Conservation (phyloP, 2,113 vertebrate species). For the Grus americana region DNA sequence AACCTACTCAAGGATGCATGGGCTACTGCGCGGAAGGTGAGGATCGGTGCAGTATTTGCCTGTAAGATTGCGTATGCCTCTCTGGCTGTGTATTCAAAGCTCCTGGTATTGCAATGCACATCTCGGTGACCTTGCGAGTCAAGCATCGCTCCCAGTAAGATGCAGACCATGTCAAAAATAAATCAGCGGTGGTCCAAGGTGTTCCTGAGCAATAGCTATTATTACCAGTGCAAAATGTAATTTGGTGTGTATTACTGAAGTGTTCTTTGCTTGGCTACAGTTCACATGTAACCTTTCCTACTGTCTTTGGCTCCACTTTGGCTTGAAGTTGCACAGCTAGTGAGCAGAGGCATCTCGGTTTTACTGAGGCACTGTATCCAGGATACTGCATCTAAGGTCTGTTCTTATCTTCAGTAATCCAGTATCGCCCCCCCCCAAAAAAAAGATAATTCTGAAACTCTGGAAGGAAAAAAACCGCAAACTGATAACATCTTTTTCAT, state of each 20-base stretch:
- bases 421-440: not conserved
- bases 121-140: conserved; percentile 31
- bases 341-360: not conserved
- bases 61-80: not conserved
- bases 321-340: not conserved
- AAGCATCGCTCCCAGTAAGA: conserved; percentile 9
- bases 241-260: not conserved
- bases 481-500: conserved; percentile 57
- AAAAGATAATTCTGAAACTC: conserved; percentile 37
- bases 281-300: conserved; percentile 49
- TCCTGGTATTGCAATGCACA: not conserved
- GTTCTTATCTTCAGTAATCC: conserved; percentile 58
- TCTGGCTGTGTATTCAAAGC: not conserved
- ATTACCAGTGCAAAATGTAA: conserved; percentile 30
- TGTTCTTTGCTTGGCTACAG: conserved; percentile 26
- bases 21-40: conserved; percentile 80
- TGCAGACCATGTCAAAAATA: conserved; percentile 27
- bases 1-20: conserved; percentile 80
- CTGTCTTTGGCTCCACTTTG: conserved; percentile 1
- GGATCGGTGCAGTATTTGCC: conserved; percentile 6
- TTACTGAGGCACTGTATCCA: not conserved
- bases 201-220: conserved; percentile 55
- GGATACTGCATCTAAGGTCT: conserved; percentile 33
- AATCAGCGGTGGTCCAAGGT: conserved; percentile 35
- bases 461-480: not conserved